Evolutionary conservation across 2,113 vertebrate species (phyloP), one percentile per base, ranked within the genome.

Genomic region (Amphiprion ocellaris): DNA sequence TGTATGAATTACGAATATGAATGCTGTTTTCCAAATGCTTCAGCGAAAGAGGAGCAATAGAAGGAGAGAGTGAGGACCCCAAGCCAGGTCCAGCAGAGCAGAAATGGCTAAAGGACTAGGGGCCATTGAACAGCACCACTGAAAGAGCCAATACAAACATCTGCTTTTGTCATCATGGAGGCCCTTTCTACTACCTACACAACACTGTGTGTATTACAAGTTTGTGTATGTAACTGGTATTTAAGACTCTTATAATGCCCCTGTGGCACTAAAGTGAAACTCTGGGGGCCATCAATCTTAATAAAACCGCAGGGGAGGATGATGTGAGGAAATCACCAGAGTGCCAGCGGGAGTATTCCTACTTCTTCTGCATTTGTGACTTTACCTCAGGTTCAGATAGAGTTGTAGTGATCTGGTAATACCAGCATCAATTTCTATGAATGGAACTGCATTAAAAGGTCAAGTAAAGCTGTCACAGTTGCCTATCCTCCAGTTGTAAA

Each of bases 301-400:
- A 94, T 93, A 93, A 92, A 92, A 91, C 84, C 41, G 17, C 85
- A 85, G 82, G 91, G 79, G 83, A 86, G 74, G 89, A 79, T 76
- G 87, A 89, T 84, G 84, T 82, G 72, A 90, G 86, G 87, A 92
- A 90, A 92, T 82, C 80, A 87, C 77, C 69, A 28, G 58, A 17
- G 68, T 24, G 64, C 83, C 74, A 65, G 50, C n/a, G 83, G 81
- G 89, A 89, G 49, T 56, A 59, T 23, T 75, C 64, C 68, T 79
- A 53, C 46, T 83, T 49, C 62, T 74, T 46, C 47, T 61, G 56
- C 6, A 69, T 59, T 60, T 54, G 50, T 70, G 59, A 74, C 49
- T 74, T 50, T 58, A 78, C 71, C 54, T 83, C 55, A 67, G n/a
- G 23, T 74, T 17, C 17, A 69, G 55, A 69, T 28, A 52, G 44